Percentiles rank a stretch among this genome's conserved stretches.
Evolutionary conservation across 2,113 vertebrate genomes (phyloP).

Genomic region (Galemys pyrenaicus): DNA sequence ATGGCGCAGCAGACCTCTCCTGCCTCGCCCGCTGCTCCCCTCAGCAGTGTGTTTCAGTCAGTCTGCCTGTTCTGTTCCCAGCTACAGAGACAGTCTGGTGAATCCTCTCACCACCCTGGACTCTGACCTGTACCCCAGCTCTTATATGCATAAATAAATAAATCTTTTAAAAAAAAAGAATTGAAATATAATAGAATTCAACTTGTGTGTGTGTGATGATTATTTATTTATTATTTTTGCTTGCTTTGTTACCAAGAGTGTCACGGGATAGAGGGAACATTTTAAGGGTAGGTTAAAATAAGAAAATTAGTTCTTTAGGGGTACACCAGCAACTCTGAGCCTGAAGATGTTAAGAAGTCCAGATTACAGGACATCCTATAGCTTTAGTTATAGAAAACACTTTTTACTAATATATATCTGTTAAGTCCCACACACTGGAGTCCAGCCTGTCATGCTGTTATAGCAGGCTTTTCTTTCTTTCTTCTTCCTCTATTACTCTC

Average conservation of each 20-base stretch:
- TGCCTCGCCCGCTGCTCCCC: too few species aligned
- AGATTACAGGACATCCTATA: constrained; percentile 1
- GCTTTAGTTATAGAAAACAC: not conserved
- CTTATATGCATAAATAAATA: too few species aligned
- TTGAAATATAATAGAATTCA: too few species aligned
- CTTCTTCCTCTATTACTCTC: not conserved
- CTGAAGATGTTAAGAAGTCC: not conserved
- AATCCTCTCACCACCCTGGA: too few species aligned
- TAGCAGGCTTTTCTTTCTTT: not conserved
- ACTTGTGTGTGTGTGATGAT: too few species aligned
- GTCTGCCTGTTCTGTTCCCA: too few species aligned
- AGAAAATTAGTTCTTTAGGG: not conserved
- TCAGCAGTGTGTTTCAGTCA: too few species aligned
- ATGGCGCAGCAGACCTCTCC: too few species aligned
- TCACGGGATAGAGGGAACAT: not conserved
- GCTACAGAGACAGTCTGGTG: too few species aligned
- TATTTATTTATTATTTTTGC: not conserved
- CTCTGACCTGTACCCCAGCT: too few species aligned
- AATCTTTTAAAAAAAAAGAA: too few species aligned
- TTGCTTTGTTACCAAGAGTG: constrained; percentile 24
- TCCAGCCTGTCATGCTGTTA: not conserved
- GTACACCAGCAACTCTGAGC: not conserved
- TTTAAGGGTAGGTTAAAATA: not conserved
- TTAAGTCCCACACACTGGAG: not conserved
- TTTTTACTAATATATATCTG: not conserved